Conservation (phyloP, 1,140 invertebrate species). For the Solen grandis region DNA sequence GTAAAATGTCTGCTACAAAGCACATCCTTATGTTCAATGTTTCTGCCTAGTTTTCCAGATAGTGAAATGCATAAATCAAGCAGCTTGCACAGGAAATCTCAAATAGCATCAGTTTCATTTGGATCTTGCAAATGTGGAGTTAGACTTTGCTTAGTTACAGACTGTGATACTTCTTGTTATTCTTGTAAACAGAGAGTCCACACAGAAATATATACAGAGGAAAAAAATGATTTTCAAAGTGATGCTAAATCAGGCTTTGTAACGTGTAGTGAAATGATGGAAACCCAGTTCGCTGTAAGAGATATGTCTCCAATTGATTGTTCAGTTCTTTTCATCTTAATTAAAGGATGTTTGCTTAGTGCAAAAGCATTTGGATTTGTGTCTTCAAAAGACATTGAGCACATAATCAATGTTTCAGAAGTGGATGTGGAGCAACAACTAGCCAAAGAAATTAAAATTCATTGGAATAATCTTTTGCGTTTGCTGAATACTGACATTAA, state of each 20-base stretch:
- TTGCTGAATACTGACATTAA: neutral
- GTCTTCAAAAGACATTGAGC: neutral
- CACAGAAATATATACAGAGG: neutral
- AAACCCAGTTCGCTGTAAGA: neutral
- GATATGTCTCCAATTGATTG: neutral
- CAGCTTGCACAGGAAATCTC: too few relatives aligned
- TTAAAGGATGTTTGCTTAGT: conserved; percentile 19
- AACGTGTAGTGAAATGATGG: neutral
- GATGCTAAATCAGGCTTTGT: neutral
- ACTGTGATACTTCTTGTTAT: neutral
- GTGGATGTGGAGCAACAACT: neutral
- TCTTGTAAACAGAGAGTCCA: neutral
- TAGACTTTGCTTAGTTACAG: too few relatives aligned
- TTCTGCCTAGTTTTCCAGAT: neutral
- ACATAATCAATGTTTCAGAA: neutral
- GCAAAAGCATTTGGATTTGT: neutral
- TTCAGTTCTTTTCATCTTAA: conserved; percentile 5
- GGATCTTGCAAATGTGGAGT: too few relatives aligned
- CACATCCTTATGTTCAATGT: neutral
- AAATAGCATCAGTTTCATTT: too few relatives aligned
- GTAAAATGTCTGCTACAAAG: neutral
- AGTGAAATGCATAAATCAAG: neutral
- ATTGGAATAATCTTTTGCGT: neutral
- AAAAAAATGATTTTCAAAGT: neutral
- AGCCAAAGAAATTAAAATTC: neutral